Evolutionary conservation across 2,113 vertebrate genomes (phyloP).

Genomic region (Vidua macroura): DNA sequence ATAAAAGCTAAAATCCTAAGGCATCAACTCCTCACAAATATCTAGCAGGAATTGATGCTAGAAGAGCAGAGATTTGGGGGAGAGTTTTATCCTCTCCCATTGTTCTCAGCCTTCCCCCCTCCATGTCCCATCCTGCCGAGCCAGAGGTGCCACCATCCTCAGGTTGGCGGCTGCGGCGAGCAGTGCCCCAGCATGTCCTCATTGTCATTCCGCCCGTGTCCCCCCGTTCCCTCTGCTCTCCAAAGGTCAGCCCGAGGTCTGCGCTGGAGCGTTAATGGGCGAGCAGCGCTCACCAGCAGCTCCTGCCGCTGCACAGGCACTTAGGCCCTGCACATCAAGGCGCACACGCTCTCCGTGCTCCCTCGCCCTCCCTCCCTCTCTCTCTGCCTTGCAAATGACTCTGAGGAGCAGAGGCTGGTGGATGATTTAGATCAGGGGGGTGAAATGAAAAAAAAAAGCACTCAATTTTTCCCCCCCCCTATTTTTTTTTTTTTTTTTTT

Average conservation of each 20-base stretch:
- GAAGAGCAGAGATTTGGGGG: neutral
- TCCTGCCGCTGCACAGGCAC: slow-evolving; percentile 46
- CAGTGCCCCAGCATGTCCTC: neutral
- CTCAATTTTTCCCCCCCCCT: slow-evolving; percentile 45
- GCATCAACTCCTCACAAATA: neutral
- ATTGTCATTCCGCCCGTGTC: slow-evolving; percentile 73
- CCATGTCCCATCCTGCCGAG: accelerated
- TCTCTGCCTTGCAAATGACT: slow-evolving; percentile 84
- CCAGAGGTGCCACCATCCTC: accelerated
- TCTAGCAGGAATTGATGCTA: neutral
- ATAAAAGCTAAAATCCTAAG: neutral
- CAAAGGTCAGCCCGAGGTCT: slow-evolving; percentile 76
- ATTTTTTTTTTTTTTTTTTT: slow-evolving; percentile 48
- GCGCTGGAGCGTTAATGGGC: slow-evolving; percentile 65
- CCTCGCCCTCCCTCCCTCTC: slow-evolving; percentile 45
- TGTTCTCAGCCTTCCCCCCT: neutral
- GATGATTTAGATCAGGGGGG: slow-evolving; percentile 67
- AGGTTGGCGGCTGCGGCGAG: neutral
- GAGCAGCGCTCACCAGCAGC: neutral
- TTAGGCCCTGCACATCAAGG: slow-evolving; percentile 67
- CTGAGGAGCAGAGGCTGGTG: slow-evolving; percentile 76
- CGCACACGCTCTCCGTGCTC: slow-evolving; percentile 18
- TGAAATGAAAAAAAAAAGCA: neutral
- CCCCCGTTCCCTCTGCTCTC: slow-evolving; percentile 39
- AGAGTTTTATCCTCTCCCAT: neutral